phyloP scores from a whole-genome alignment of 2,888 invertebrate genomes.

The Dolichomitus sp. region DNA sequence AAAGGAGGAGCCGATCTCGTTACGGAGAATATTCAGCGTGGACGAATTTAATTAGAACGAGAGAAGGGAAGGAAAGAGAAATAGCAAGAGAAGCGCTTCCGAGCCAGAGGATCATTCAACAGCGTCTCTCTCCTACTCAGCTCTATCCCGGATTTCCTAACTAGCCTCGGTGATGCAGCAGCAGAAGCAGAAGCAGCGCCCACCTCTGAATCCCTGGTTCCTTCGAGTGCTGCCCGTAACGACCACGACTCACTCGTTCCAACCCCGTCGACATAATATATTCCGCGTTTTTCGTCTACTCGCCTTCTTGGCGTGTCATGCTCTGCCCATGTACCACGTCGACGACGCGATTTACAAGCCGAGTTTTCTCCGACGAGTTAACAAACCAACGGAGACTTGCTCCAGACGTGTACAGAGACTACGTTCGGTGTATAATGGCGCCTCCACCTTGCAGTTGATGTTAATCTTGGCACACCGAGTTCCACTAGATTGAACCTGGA shows the following conservation, averaged over 20 bases:
- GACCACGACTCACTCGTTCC: constrained; percentile 48
- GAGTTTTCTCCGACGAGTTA: constrained; percentile 35
- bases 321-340: constrained; percentile 28
- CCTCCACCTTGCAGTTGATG: neutral
- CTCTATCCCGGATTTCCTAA: constrained; percentile 26
- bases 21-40: constrained; percentile 37
- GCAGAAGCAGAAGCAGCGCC: constrained; percentile 5
- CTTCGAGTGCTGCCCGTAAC: constrained; percentile 54
- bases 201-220: constrained; percentile 11
- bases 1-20: constrained; percentile 10
- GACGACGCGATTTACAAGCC: constrained; percentile 38
- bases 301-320: constrained; percentile 31
- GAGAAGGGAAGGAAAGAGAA: neutral
- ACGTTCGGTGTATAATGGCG: neutral
- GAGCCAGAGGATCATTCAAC: constrained; percentile 5
- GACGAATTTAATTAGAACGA: constrained; percentile 36
- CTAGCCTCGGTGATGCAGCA: constrained; percentile 21
- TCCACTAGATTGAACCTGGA: constrained; percentile 10
- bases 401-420: constrained; percentile 2
- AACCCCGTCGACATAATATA: constrained; percentile 50
- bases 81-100: neutral
- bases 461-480: constrained; percentile 3
- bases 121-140: constrained; percentile 5
- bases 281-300: constrained; percentile 59
- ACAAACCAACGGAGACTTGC: neutral